Evolutionary conservation across 2,113 vertebrate genomes (phyloP), one percentile per base, ranked within the genome.

Genomic region (Oostethus manadensis): DNA sequence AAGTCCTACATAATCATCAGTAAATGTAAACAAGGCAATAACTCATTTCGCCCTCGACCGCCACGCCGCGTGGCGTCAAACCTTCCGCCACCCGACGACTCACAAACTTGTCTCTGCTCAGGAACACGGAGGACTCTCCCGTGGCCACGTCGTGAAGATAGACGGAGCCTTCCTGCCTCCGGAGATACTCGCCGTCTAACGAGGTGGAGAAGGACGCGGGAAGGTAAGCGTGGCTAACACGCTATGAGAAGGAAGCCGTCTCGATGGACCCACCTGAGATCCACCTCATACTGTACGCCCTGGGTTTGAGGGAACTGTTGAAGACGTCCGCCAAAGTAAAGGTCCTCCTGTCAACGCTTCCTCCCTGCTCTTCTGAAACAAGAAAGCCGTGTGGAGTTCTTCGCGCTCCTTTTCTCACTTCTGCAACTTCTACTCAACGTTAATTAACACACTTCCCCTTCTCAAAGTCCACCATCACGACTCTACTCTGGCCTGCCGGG

Each of bases 301-400:
- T 92, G 70, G 93, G 92, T 10, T 87, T 90, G 66, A 93, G 89
- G 0, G 89, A 88, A 45, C 76, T 88, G 74, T 91, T 93, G 82
- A 97, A 94, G 83, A 90, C 90, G 58, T 98, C 95, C 3, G 91
- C 84, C 71, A 99, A 2, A 3, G 91, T 92, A 76, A 94, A 93
- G 0, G 84, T 51, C 33, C 42, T 84, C 18, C n/a, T n/a, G 3
- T 45, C 9, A 4, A 6, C 6, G 38, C 5, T 18, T 8, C 5
- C 64, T 0, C 0, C 42, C 14, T 78, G 9, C 0, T 78, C 45
- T 20, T 84, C 86, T 86, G 75, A 71, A 71, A 66, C 45, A 65
- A 33, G 43, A 46, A 44, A 57, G 17, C 6, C 3, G 1, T 38
- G 18, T 18, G 9, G 2, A 5, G 44, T 26, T 26, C 23, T 26